Conservation (phyloP, 2,888 invertebrate genomes). For the Scaptodrosophila latifasciaeformis region DNA sequence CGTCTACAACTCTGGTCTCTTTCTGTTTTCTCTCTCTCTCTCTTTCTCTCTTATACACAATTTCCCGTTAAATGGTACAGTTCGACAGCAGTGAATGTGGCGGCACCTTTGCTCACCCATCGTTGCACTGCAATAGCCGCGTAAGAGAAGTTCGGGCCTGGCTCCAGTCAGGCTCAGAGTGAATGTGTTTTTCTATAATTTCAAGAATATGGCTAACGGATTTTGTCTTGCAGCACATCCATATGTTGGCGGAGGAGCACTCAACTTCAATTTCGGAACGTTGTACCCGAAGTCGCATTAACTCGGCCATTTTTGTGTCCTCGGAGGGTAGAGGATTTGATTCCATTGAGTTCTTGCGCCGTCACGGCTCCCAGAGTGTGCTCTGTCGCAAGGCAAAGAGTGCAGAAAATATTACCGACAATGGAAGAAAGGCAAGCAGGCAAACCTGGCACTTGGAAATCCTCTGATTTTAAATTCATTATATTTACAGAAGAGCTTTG, state of each 20-base stretch:
- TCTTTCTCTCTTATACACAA: constrained; percentile 17
- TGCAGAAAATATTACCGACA: constrained; percentile 80
- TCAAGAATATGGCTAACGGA: too few relatives aligned
- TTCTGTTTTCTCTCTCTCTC: constrained; percentile 23
- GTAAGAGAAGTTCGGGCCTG: too few relatives aligned
- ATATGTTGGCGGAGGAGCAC: constrained; percentile 82
- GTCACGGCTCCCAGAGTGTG: constrained; percentile 87
- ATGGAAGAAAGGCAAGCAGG: constrained; percentile 72
- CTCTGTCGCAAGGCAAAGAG: constrained; percentile 87
- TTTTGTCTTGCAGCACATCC: constrained; percentile 85
- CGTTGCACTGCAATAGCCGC: constrained; percentile 73
- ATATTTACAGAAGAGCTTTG: constrained; percentile 67
- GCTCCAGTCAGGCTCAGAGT: too few relatives aligned
- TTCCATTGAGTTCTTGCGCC: constrained; percentile 85
- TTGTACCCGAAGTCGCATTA: constrained; percentile 83
- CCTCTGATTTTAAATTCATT: not conserved
- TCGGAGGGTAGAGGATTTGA: constrained; percentile 85
- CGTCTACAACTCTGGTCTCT: constrained; percentile 14
- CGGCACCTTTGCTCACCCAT: constrained; percentile 64
- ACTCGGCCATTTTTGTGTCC: constrained; percentile 89
- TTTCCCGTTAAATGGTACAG: constrained; percentile 51
- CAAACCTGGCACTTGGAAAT: too few relatives aligned
- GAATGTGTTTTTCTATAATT: too few relatives aligned
- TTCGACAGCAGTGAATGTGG: constrained; percentile 74
- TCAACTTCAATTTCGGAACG: constrained; percentile 80